Evolutionary conservation across 2,888 invertebrate species (phyloP).

Genomic region (Callinectes sapidus): DNA sequence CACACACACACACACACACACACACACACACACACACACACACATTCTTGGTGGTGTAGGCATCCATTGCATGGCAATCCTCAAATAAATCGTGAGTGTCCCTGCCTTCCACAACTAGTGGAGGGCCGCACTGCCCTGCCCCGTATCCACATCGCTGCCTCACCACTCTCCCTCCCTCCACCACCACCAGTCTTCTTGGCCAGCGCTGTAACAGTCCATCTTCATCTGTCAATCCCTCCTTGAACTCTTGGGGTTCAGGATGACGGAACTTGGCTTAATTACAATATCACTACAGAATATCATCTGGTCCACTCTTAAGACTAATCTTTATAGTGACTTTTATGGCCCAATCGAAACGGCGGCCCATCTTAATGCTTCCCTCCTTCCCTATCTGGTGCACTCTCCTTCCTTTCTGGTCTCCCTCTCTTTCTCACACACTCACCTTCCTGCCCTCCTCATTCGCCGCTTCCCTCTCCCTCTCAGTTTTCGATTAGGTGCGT

Average conservation of each 20-base stretch:
- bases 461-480: neutral
- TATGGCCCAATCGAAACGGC: neutral
- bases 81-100: neutral
- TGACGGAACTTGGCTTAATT: neutral
- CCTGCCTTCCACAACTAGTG: neutral
- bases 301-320: neutral
- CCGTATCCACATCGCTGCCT: neutral
- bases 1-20: neutral
- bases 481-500: neutral
- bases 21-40: neutral
- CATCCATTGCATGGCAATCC: neutral
- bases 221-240: neutral
- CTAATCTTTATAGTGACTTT: constrained; percentile 13
- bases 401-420: neutral
- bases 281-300: neutral
- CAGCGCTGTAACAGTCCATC: neutral
- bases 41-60: neutral
- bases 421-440: neutral
- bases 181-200: neutral
- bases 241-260: neutral
- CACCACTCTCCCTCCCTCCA: neutral
- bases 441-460: neutral
- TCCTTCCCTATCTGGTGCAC: neutral
- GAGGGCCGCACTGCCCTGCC: neutral
- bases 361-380: neutral